Base-by-base conservation (phyloP, 2,113 vertebrate genomes). In the Mugil cephalus region DNA sequence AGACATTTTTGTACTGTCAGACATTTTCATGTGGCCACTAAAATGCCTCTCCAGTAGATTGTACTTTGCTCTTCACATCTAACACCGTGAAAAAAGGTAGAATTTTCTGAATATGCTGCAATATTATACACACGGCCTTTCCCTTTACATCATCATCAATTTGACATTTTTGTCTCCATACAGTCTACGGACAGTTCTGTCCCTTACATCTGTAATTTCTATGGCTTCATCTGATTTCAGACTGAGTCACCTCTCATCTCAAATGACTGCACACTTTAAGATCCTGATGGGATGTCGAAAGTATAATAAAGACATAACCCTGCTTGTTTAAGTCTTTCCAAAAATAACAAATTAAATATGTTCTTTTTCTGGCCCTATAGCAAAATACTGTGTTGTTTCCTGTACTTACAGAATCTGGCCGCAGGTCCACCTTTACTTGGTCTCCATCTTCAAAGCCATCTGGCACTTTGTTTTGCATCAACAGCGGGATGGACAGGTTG, bases 381-480 rank as follows among this genome's bases (percentile, higher is more conserved):
- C 24, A 3, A 30, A 2, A 30, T 5, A 30, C 24, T 30, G 24
- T 30, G 24, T 30, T 30, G 24, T 30, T 14, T 4, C 8, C 10
- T 11, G 35, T 39, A 92, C 94, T 92, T 78, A 95, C 95, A 68
- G 94, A 93, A 79, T 95, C 93, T 10, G 95, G 95, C 10, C 94
- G 84, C 34, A 94, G 89, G 46, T 94, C 92, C 67, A 95, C 94
- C 21, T 93, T 93, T 42, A 95, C 43, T 6, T 67, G 89, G 42
- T 96, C 94, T 53, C 92, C 91, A 14, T 95, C 95, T 83, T 96
- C 95, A 19, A 86, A 95, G 2, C 95, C 95, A 1, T 84, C 77
- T 0, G 94, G 94, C 2, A 81, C 90, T 63, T 92, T 90, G 89
- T 95, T 96, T 84, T 96, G 95, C 94, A 95, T 94, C 74, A 97